Evolutionary conservation across 2,113 vertebrate genomes (phyloP).

Genomic region (Solea senegalensis): DNA sequence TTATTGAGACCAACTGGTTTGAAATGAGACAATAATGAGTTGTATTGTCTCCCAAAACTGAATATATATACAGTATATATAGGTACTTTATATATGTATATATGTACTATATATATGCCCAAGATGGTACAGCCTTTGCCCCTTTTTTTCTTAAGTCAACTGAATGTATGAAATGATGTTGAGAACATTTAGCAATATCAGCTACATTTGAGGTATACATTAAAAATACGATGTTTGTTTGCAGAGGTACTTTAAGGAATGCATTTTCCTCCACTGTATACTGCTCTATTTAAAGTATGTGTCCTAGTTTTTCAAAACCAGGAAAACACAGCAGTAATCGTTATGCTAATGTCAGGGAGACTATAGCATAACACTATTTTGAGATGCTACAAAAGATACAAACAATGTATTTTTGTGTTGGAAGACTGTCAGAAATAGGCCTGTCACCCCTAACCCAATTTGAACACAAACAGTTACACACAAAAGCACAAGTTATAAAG

Average conservation of each 20-base stretch:
- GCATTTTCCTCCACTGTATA: background rate
- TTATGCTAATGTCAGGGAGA: constrained; percentile 11
- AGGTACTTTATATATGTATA: too few relatives aligned
- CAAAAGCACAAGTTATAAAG: constrained; percentile 14
- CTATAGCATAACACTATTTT: background rate
- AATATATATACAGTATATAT: too few relatives aligned
- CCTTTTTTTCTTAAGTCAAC: background rate
- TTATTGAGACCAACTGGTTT: too few relatives aligned
- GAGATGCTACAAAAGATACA: constrained; percentile 10
- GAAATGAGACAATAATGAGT: too few relatives aligned
- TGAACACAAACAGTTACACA: constrained; percentile 27
- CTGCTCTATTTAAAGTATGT: constrained; percentile 16
- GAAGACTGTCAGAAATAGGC: constrained; percentile 37
- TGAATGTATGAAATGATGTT: background rate
- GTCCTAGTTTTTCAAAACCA: constrained; percentile 36
- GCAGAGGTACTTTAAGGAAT: background rate
- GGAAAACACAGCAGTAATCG: constrained; percentile 24
- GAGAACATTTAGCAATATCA: background rate
- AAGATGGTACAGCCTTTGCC: too few relatives aligned
- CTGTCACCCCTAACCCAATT: constrained; percentile 60
- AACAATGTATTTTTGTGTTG: background rate
- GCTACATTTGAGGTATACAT: background rate
- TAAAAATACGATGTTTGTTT: background rate
- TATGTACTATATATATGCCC: too few relatives aligned
- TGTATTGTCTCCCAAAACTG: too few relatives aligned